Conservation (phyloP, 2,797 vertebrate genomes). For the Okamejei kenojei region DNA sequence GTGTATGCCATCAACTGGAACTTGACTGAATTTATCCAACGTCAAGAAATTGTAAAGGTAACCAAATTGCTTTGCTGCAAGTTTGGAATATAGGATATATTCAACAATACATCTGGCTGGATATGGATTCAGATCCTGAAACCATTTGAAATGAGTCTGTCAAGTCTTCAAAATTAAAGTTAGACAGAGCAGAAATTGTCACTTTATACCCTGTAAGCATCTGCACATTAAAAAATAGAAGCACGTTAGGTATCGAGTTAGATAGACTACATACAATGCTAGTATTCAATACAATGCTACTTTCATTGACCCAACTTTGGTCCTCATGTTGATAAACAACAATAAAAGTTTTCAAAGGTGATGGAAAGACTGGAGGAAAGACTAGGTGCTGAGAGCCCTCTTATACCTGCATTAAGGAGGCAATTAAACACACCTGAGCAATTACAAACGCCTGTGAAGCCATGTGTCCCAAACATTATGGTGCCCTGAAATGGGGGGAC, state of each 20-base stretch:
- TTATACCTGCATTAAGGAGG: too few species aligned
- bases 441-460: too few species aligned
- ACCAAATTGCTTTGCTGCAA: not conserved
- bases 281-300: too few species aligned
- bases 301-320: too few species aligned
- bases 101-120: not conserved
- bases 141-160: not conserved
- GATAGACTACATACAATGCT: too few species aligned
- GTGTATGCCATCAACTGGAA: not conserved
- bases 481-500: too few species aligned
- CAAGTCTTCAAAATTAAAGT: not conserved
- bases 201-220: not conserved
- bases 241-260: not conserved
- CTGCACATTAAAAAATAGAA: not conserved
- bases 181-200: not conserved
- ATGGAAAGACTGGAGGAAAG: too few species aligned
- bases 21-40: not conserved
- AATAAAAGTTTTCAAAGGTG: too few species aligned
- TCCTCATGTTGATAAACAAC: too few species aligned
- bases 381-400: too few species aligned
- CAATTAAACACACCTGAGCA: too few species aligned
- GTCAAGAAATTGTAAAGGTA: not conserved
- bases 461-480: too few species aligned
- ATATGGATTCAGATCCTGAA: not conserved
- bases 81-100: not conserved